These are phyloP conservation scores for Leptinotarsa peninsularis DNA, from an alignment of 2,888 invertebrate genomes.

Conservation along the genomic window DNA sequence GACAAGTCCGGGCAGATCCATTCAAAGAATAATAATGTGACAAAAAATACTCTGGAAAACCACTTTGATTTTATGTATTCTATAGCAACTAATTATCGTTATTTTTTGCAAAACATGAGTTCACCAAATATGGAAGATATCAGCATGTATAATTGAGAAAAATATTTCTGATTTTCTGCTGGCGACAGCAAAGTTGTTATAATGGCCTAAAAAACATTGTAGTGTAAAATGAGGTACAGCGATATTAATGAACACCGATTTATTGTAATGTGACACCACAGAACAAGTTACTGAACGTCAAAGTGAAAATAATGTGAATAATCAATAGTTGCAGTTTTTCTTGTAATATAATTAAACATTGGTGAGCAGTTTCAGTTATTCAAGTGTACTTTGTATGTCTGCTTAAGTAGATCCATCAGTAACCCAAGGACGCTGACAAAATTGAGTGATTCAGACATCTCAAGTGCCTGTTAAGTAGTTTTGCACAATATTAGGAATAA, in stretches of 20 bases:
- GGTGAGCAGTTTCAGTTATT: too few species aligned
- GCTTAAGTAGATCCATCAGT: too few species aligned
- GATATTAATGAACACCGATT: not conserved
- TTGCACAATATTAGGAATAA: too few species aligned
- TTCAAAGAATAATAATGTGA: not conserved
- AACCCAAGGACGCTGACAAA: too few species aligned
- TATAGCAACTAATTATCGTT: not conserved
- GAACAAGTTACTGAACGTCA: not conserved
- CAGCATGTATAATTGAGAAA: not conserved
- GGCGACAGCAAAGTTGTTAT: not conserved
- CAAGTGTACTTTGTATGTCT: too few species aligned
- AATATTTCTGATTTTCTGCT: conserved; percentile 9
- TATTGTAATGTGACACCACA: not conserved
- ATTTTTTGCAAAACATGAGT: not conserved
- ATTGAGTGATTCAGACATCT: too few species aligned
- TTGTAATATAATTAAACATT: too few species aligned
- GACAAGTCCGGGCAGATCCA: not conserved
- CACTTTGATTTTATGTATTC: not conserved
- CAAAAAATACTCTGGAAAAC: not conserved
- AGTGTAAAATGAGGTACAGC: not conserved
- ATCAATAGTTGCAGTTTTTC: not conserved
- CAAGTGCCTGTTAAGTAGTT: too few species aligned
- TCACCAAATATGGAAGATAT: conserved; percentile 1
- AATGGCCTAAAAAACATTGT: not conserved
- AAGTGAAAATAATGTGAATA: not conserved